Conservation (phyloP, 2,113 vertebrate species). For the Sinocyclocheilus anophthalmus region DNA sequence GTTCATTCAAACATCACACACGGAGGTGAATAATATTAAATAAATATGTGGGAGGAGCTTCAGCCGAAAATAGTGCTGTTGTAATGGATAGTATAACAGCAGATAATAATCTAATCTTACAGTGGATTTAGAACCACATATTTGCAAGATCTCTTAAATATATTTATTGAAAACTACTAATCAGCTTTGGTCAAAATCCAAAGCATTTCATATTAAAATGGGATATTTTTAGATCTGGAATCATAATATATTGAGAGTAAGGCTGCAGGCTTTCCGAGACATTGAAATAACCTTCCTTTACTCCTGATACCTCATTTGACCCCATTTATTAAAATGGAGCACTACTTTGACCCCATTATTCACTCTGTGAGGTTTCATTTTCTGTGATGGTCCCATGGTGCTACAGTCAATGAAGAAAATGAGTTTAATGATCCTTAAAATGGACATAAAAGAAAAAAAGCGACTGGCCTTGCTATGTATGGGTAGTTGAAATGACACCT, state of each 20-base stretch:
- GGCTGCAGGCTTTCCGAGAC: conserved; percentile 68
- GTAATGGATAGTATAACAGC: not conserved
- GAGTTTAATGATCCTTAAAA: conserved; percentile 20
- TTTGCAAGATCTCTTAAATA: not conserved
- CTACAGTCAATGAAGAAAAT: not conserved
- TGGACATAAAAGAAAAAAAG: not conserved
- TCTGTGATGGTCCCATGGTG: not conserved
- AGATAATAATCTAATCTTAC: not conserved
- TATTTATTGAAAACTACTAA: conserved; percentile 55
- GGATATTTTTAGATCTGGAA: conserved; percentile 70
- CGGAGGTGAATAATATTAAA: not conserved
- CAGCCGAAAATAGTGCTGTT: not conserved
- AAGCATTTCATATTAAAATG: conserved; percentile 61
- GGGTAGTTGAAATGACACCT: not conserved
- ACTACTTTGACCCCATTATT: conserved; percentile 68
- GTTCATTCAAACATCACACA: not conserved
- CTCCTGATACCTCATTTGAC: conserved; percentile 63
- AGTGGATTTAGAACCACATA: not conserved
- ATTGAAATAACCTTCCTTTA: conserved; percentile 75
- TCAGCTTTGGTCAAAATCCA: conserved; percentile 61
- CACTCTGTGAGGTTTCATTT: conserved; percentile 55
- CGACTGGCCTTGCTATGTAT: not conserved
- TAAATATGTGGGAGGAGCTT: not conserved
- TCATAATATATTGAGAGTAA: conserved; percentile 66
- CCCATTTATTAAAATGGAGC: conserved; percentile 50